phyloP scores from a whole-genome alignment of 1,140 invertebrate species.

The Oppia nitens region DNA sequence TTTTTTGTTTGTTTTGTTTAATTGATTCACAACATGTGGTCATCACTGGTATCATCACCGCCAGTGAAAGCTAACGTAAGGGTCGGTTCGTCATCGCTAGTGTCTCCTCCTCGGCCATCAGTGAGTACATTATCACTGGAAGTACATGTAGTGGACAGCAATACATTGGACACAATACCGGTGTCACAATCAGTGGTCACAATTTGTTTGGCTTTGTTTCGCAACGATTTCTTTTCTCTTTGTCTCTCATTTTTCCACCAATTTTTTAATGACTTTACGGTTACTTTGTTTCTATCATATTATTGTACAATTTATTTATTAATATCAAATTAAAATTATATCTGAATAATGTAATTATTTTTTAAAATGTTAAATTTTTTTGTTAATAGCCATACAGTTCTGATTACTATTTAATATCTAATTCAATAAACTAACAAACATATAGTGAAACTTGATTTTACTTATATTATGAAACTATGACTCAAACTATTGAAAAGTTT shows the following conservation, averaged over 20 bases:
- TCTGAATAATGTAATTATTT: too few relatives aligned
- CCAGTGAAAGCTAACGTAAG: neutral
- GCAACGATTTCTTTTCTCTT: conserved; percentile 18
- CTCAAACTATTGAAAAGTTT: too few relatives aligned
- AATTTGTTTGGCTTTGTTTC: neutral
- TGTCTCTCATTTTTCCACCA: conserved; percentile 32
- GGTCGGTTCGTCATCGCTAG: neutral
- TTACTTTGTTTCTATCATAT: conserved; percentile 24
- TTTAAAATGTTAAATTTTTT: too few relatives aligned
- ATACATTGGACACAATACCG: neutral
- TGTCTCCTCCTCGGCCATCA: neutral
- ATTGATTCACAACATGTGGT: neutral
- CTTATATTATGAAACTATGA: too few relatives aligned
- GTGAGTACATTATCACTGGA: neutral
- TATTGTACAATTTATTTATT: too few relatives aligned
- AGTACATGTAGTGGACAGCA: too few relatives aligned
- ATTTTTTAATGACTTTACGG: conserved; percentile 24
- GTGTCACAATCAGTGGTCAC: neutral
- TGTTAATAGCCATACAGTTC: too few relatives aligned
- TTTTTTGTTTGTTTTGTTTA: too few relatives aligned
- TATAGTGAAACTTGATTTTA: too few relatives aligned
- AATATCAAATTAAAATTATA: too few relatives aligned
- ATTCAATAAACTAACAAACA: too few relatives aligned
- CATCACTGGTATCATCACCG: neutral
- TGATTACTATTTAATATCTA: too few relatives aligned